Evolutionary conservation across 2,888 invertebrate species (phyloP).

Genomic region (Athalia rosae): DNA sequence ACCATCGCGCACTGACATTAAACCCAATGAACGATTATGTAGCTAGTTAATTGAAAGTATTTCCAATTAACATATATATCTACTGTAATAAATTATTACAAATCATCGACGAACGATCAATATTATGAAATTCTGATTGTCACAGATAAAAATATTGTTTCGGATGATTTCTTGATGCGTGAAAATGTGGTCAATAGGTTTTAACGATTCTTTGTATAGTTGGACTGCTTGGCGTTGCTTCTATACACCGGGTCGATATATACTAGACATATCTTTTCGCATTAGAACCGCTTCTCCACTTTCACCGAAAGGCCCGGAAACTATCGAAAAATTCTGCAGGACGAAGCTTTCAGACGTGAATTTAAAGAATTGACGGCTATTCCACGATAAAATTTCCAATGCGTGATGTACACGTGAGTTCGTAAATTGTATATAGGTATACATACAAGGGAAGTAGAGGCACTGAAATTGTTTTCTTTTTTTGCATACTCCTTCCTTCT

Average conservation of each 20-base stretch:
- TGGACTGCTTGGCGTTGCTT: slow-evolving; percentile 30
- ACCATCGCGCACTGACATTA: slow-evolving; percentile 46
- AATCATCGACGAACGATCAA: slow-evolving; percentile 49
- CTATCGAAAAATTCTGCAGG: slow-evolving; percentile 22
- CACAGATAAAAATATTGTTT: slow-evolving; percentile 8
- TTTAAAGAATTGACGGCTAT: background rate
- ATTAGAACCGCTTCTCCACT: slow-evolving; percentile 3
- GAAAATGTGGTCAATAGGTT: slow-evolving; percentile 27
- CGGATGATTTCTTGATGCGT: background rate
- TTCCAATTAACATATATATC: slow-evolving; percentile 66
- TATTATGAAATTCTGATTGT: slow-evolving; percentile 26
- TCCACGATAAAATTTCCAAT: background rate
- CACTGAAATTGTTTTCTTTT: too few relatives aligned
- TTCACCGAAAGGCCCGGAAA: slow-evolving; percentile 12
- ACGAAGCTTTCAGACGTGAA: background rate
- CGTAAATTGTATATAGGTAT: background rate
- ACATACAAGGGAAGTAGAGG: too few relatives aligned
- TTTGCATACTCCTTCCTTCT: too few relatives aligned
- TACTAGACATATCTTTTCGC: slow-evolving; percentile 35
- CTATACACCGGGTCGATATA: slow-evolving; percentile 32
- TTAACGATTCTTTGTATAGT: slow-evolving; percentile 14
- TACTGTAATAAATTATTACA: slow-evolving; percentile 68
- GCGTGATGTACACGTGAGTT: background rate
- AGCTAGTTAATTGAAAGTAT: slow-evolving; percentile 64
- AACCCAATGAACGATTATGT: slow-evolving; percentile 51